Conservation (phyloP, 2,888 invertebrate genomes). For the Drosophila colorata region DNA sequence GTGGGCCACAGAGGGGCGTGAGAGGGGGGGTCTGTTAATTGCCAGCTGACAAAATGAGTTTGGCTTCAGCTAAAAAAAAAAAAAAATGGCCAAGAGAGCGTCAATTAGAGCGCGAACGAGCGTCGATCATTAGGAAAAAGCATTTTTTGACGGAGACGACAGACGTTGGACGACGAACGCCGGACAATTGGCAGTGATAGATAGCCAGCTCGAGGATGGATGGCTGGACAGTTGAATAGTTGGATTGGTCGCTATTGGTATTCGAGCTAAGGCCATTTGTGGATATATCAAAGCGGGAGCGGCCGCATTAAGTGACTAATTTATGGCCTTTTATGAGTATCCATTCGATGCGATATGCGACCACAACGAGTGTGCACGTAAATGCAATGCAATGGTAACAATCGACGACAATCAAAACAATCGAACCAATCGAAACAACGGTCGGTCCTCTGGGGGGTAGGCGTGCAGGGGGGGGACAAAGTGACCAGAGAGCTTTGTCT, state of each 20-base stretch:
- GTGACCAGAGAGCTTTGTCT: background rate
- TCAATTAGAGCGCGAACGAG: constrained; percentile 73
- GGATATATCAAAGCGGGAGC: constrained; percentile 73
- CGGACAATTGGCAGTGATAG: constrained; percentile 73
- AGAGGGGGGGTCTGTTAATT: constrained; percentile 38
- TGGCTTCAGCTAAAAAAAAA: constrained; percentile 17
- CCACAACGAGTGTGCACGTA: constrained; percentile 35
- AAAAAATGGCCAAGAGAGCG: constrained; percentile 30
- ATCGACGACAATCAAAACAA: constrained; percentile 46
- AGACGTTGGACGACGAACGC: constrained; percentile 10
- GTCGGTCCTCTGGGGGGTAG: constrained; percentile 13
- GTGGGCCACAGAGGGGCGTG: constrained; percentile 14
- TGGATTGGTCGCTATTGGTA: constrained; percentile 44
- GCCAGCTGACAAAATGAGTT: constrained; percentile 39
- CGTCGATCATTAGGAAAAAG: constrained; percentile 63
- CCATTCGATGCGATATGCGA: constrained; percentile 46
- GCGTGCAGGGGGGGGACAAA: background rate
- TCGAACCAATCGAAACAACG: constrained; percentile 36
- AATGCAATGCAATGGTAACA: constrained; percentile 61
- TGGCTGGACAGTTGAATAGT: constrained; percentile 22
- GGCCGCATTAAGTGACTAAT: constrained; percentile 79
- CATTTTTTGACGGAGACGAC: constrained; percentile 47
- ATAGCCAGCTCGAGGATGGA: constrained; percentile 56
- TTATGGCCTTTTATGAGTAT: constrained; percentile 78
- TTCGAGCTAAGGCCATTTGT: constrained; percentile 70